Evolutionary conservation across 2,113 vertebrate genomes (phyloP).

Genomic region (Halcyon malimbica): DNA sequence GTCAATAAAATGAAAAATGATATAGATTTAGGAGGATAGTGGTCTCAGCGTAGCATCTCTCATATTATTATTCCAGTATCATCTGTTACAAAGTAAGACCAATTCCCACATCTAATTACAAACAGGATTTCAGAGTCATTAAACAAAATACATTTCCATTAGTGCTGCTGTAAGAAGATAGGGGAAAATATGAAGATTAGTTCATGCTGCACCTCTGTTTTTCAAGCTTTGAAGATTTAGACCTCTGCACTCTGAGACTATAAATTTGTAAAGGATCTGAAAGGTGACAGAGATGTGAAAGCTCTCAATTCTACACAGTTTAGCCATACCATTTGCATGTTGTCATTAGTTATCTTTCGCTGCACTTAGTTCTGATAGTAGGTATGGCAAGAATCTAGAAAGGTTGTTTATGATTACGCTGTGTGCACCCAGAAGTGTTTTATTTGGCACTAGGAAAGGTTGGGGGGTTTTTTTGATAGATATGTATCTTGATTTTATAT

Average conservation of each 20-base stretch:
- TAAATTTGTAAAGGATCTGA: constrained; percentile 72
- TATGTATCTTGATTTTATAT: neutral
- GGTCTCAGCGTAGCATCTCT: constrained; percentile 83
- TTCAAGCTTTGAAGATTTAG: constrained; percentile 75
- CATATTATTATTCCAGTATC: constrained; percentile 91
- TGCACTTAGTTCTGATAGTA: constrained; percentile 48
- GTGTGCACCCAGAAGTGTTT: neutral
- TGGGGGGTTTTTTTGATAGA: neutral
- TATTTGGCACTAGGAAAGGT: neutral
- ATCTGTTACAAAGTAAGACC: constrained; percentile 91
- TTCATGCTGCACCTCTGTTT: constrained; percentile 71
- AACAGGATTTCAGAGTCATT: constrained; percentile 91
- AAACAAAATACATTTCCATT: constrained; percentile 92
- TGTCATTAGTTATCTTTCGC: constrained; percentile 40
- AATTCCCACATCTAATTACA: constrained; percentile 95
- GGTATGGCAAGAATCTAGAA: constrained; percentile 37
- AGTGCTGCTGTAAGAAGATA: constrained; percentile 81
- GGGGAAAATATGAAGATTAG: constrained; percentile 76
- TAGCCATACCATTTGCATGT: constrained; percentile 37
- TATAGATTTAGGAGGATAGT: constrained; percentile 80
- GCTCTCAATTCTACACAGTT: constrained; percentile 25
- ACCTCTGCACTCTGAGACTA: constrained; percentile 68
- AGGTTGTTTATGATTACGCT: neutral
- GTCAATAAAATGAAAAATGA: constrained; percentile 89
- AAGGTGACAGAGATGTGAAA: constrained; percentile 60